Conservation (phyloP, 2,113 vertebrate species). For the Potamarius usumacintae region DNA sequence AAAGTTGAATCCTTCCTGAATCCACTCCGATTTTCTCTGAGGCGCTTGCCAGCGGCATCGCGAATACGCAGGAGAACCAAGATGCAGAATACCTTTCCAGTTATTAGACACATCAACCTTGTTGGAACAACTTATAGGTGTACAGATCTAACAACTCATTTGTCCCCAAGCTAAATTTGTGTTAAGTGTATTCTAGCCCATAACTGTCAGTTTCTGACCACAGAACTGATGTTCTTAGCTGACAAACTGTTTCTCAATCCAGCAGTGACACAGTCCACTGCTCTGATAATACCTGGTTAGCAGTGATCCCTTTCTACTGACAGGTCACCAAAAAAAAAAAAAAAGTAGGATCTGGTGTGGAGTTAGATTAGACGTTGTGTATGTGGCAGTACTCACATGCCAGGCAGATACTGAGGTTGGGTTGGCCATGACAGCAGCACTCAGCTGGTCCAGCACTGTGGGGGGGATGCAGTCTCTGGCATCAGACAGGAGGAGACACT, state of each 20-base stretch:
- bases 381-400: constrained; percentile 79
- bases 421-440: constrained; percentile 80
- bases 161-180: neutral
- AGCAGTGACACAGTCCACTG: too few relatives aligned
- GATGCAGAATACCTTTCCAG: too few relatives aligned
- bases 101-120: neutral
- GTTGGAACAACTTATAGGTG: neutral
- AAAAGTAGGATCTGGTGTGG: neutral
- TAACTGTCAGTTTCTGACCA: neutral
- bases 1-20: too few relatives aligned
- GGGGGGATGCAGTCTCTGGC: constrained; percentile 76
- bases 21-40: too few relatives aligned
- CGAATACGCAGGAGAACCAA: too few relatives aligned
- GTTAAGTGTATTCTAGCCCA: neutral
- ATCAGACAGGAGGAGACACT: constrained; percentile 76
- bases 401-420: constrained; percentile 83
- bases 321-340: neutral
- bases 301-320: neutral
- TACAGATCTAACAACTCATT: neutral
- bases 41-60: too few relatives aligned
- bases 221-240: too few relatives aligned
- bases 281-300: neutral
- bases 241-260: neutral
- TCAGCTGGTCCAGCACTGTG: constrained; percentile 81
- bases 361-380: neutral